Evolutionary conservation across 2,113 vertebrate species (phyloP).

Genomic region (Carlito syrichta): DNA sequence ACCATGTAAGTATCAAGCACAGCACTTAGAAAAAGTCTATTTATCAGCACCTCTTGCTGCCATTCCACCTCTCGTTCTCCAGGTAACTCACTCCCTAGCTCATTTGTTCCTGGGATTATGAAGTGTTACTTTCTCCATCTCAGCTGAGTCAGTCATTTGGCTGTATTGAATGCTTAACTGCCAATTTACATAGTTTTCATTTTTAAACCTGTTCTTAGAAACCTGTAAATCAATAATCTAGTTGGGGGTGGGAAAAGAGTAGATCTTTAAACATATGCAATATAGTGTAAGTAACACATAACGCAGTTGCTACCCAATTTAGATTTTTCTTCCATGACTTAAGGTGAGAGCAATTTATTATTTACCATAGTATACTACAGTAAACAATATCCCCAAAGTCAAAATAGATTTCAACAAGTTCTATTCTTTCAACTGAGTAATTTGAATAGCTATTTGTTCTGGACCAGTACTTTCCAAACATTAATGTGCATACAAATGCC

Average conservation of each 20-base stretch:
- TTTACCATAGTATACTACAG: not conserved
- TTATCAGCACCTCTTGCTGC: not conserved
- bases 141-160: not conserved
- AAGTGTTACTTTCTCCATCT: not conserved
- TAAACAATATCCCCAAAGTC: not conserved
- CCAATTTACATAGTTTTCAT: not conserved
- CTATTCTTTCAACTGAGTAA: no score
- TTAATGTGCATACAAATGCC: not conserved
- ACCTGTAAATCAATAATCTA: not conserved
- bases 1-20: not conserved
- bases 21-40: not conserved
- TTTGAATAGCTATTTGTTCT: not conserved
- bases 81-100: not conserved
- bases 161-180: not conserved
- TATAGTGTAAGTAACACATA: not conserved
- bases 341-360: not conserved
- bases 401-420: not conserved
- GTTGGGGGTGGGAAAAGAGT: not conserved
- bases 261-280: not conserved
- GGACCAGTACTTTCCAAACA: no score
- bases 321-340: not conserved
- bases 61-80: not conserved
- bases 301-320: not conserved
- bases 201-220: not conserved
- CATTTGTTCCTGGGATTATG: not conserved